Evolutionary conservation across 2,797 vertebrate species (phyloP).

Genomic region (Galagoides demidoff): DNA sequence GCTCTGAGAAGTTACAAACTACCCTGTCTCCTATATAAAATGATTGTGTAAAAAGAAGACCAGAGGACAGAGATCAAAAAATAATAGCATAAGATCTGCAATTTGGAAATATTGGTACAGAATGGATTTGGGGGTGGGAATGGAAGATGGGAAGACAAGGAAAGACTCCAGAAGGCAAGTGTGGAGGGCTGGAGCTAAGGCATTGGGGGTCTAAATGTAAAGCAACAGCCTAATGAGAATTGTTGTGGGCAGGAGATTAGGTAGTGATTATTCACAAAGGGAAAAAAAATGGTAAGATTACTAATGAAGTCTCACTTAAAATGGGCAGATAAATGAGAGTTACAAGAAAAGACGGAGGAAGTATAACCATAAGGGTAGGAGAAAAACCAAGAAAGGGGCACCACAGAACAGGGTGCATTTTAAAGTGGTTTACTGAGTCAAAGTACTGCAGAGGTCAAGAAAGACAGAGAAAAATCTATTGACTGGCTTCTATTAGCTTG

Average conservation of each 20-base stretch:
- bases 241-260: background rate
- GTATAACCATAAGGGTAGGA: background rate
- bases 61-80: conserved; percentile 19
- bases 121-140: background rate
- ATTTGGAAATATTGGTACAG: background rate
- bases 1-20: background rate
- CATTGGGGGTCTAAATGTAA: background rate
- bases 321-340: background rate
- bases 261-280: background rate
- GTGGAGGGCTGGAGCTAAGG: background rate
- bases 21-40: background rate
- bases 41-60: background rate
- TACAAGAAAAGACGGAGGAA: background rate
- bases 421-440: background rate
- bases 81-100: background rate
- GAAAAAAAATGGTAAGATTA: background rate
- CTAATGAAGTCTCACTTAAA: background rate
- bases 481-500: background rate
- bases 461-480: background rate
- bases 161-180: background rate
- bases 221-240: background rate
- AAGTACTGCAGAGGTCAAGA: background rate
- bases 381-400: background rate
- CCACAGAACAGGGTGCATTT: background rate
- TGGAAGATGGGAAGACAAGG: background rate